Evolutionary conservation across 2,888 invertebrate genomes (phyloP).

Genomic region (Diplazon laetatorius): DNA sequence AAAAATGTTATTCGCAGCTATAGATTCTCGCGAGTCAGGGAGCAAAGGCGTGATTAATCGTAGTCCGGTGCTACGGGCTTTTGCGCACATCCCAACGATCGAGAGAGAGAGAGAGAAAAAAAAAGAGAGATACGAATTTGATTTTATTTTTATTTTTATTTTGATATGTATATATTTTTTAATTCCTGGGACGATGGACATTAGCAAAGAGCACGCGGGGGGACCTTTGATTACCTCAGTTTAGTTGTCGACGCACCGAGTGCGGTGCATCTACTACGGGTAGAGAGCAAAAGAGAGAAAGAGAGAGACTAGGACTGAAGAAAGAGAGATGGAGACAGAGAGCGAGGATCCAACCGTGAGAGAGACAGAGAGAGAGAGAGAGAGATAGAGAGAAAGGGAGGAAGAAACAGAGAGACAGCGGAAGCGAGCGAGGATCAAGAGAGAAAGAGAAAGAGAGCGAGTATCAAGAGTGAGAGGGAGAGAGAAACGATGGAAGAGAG

Average conservation of each 20-base stretch:
- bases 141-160: background rate
- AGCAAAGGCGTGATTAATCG: constrained; percentile 38
- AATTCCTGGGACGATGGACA: constrained; percentile 46
- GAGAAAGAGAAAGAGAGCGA: background rate
- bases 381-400: no score
- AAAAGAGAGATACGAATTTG: no score
- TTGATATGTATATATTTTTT: constrained; percentile 1
- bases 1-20: no score
- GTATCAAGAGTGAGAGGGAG: no score
- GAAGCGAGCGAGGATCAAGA: no score
- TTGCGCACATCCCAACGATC: background rate
- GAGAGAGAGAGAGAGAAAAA: constrained; percentile 7
- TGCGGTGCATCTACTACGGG: background rate
- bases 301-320: no score
- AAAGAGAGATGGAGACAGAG: no score
- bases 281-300: no score
- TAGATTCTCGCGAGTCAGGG: constrained; percentile 10
- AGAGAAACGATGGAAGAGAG: no score
- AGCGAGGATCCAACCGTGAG: no score
- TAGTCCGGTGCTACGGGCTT: constrained; percentile 4
- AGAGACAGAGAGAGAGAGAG: no score
- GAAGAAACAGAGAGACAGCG: no score
- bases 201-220: constrained; percentile 54
- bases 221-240: constrained; percentile 62
- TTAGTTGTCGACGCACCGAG: constrained; percentile 53